Conservation (phyloP, 2,888 invertebrate genomes). For the Sphaeridia pumilis region DNA sequence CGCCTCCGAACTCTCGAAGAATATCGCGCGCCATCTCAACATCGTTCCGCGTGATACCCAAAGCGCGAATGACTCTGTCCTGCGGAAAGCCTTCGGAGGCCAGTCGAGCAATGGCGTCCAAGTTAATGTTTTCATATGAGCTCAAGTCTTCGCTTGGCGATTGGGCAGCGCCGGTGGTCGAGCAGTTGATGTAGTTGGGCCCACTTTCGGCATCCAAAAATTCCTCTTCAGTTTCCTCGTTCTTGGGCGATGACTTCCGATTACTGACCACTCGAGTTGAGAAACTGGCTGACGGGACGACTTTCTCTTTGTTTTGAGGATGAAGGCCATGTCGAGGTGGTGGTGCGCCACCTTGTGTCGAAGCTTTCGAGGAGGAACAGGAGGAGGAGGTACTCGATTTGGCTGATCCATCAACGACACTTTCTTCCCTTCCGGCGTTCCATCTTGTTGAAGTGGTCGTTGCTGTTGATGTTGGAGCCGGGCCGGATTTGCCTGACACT, state of each 20-base stretch:
- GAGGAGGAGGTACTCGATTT: background rate
- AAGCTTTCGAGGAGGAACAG: background rate
- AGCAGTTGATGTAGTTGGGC: conserved; percentile 46
- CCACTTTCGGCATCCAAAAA: conserved; percentile 38
- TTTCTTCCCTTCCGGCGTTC: too few relatives aligned
- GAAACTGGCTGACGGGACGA: conserved; percentile 34
- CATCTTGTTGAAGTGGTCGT: background rate
- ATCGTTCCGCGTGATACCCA: conserved; percentile 86
- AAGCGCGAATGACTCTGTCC: conserved; percentile 78
- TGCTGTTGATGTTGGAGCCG: background rate
- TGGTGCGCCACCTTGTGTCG: too few relatives aligned
- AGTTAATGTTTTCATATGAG: conserved; percentile 75
- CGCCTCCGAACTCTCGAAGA: conserved; percentile 78
- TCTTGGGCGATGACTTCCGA: conserved; percentile 6
- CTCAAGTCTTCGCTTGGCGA: conserved; percentile 38
- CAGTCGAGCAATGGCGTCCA: conserved; percentile 77
- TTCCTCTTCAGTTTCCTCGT: background rate
- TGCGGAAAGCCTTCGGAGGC: conserved; percentile 83
- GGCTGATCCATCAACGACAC: too few relatives aligned
- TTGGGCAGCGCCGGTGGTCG: too few relatives aligned
- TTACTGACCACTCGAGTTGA: conserved; percentile 34
- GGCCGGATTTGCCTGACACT: too few relatives aligned
- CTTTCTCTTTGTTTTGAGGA: conserved; percentile 33
- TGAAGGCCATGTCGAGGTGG: conserved; percentile 34
- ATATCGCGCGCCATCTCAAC: conserved; percentile 93